Evolutionary conservation across 2,888 invertebrate genomes (phyloP), one percentile per base, ranked within the genome.

Genomic region (Sinotaia quadrata): DNA sequence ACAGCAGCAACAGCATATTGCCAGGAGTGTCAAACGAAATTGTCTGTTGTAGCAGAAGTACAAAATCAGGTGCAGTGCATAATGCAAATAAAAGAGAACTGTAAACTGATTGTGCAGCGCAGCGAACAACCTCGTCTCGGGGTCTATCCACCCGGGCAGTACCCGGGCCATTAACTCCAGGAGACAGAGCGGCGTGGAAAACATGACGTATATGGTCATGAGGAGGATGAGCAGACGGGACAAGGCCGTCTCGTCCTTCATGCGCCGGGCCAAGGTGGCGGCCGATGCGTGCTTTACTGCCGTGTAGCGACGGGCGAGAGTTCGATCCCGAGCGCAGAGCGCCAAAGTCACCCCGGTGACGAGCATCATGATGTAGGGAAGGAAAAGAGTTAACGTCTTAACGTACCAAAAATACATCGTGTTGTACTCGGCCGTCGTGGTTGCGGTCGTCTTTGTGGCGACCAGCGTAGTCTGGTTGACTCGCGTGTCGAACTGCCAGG

Each of bases 321-420:
- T 76, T n/a, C 79, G 74, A 31, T 79, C 76, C 10, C 78, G 66
- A 7, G 81, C 79, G 29, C 80, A 78, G 27, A 78, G 78, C 47
- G 76, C 76, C 62, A 86, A 74, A 7, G 81, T 75, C 58, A 79
- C 73, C n/a, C 77, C 73, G 68, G 82, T 79, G 36, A 81, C 67
- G 27, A 84, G 52, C 67, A 84, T 74, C 56, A 86, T 73, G 31
- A 82, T 77, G 44, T 79, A 79, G 18, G 86, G 85, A 47, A 85
- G 73, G 67, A 85, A 81, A n/a, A 85, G 75, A 24, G 82, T 84
- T 57, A 86, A 80, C 5, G 80, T 81, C 41, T 81, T 82, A 7
- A 81, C 78, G 69, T 86, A 86, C 85, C 86, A 86, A 74, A 84
- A 85, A 71, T 86, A 86, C 68, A 84, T 81, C 8, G 81, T 77